A percentile compares a stretch with the other conserved stretches of the same genome.
Conservation (phyloP, 2,888 invertebrate genomes). For the Eupithecia subumbrata region DNA sequence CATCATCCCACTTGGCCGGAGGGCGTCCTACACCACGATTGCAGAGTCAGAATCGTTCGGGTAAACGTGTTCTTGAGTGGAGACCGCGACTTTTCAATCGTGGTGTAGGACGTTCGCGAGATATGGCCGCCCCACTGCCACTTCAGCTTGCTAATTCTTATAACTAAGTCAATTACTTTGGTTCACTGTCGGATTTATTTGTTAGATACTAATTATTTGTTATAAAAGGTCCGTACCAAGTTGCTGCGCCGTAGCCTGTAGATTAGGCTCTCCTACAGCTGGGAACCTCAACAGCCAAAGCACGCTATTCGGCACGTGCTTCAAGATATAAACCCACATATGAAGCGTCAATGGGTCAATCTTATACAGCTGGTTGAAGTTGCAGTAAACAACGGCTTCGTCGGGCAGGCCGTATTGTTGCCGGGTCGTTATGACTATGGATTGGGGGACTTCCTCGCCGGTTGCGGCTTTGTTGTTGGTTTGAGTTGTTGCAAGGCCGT, state of each 20-base stretch:
- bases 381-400: constrained; percentile 98
- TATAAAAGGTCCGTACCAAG: constrained; percentile 81
- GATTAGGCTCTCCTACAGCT: constrained; percentile 94
- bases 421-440: constrained; percentile 97
- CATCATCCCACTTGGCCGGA: neutral
- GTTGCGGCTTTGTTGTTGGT: constrained; percentile 99
- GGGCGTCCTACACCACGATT: neutral
- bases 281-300: constrained; percentile 98
- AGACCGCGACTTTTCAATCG: too few relatives aligned
- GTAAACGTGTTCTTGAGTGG: too few relatives aligned
- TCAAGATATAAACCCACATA: constrained; percentile 98
- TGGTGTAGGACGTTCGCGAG: too few relatives aligned
- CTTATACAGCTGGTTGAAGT: constrained; percentile 99
- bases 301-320: constrained; percentile 97
- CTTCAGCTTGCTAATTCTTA: neutral
- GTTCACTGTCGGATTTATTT: neutral
- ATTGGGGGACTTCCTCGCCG: constrained; percentile 98
- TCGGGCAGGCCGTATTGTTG: constrained; percentile 98
- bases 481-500: constrained; percentile 98
- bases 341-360: constrained; percentile 98
- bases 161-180: neutral
- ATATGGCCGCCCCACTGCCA: neutral
- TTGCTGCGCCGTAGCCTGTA: constrained; percentile 92
- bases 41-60: too few relatives aligned
- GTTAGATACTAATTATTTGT: neutral